These are phyloP conservation scores for Indicator maculatus DNA, from an alignment of 2,113 vertebrate genomes.

Conservation along the genomic window DNA sequence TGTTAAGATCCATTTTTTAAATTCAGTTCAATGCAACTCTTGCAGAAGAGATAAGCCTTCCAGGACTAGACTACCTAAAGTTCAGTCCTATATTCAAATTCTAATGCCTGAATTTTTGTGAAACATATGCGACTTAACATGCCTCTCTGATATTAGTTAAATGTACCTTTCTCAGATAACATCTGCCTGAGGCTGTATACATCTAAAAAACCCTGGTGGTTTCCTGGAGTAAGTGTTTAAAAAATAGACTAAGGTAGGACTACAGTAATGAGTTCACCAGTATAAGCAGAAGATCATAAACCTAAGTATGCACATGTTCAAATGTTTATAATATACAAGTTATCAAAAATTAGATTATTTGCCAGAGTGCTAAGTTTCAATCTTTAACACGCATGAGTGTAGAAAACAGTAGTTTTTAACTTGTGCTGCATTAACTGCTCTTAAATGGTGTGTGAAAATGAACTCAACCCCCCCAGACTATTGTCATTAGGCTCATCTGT, in stretches of 20 bases:
- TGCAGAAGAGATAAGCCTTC: background rate
- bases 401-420: background rate
- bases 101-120: background rate
- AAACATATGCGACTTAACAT: background rate
- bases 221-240: background rate
- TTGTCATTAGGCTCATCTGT: background rate
- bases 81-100: background rate
- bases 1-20: background rate
- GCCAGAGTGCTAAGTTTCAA: background rate
- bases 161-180: background rate
- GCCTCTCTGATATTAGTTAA: background rate
- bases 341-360: background rate
- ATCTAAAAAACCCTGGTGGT: accelerated
- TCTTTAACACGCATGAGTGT: background rate
- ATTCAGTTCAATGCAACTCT: background rate
- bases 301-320: background rate
- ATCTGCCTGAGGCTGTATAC: background rate
- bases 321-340: background rate
- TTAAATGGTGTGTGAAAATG: background rate
- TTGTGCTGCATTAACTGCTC: background rate
- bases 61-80: background rate
- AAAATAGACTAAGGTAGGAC: background rate
- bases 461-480: background rate
- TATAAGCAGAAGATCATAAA: background rate
- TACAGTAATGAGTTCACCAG: background rate